These are phyloP conservation scores for Pangasius larnaudii DNA, from an alignment of 2,797 vertebrate genomes.

Conservation along the genomic window DNA sequence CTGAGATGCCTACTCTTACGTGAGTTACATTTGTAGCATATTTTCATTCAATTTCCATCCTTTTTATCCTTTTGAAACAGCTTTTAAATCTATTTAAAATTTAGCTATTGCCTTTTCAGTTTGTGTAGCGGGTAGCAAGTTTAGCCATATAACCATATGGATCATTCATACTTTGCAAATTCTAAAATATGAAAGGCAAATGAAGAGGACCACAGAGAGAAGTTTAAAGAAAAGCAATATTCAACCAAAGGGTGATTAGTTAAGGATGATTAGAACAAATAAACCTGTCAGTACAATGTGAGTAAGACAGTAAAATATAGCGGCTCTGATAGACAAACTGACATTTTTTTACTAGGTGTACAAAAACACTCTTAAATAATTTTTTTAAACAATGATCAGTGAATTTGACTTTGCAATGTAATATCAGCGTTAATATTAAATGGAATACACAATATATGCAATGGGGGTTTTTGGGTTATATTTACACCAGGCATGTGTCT, in stretches of 20 bases:
- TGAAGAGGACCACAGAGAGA: not conserved
- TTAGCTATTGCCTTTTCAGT: not conserved
- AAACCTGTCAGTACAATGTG: not conserved
- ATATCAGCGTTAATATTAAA: not conserved
- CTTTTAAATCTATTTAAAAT: not conserved
- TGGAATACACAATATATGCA: not conserved
- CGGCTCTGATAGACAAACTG: not conserved
- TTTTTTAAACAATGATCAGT: not conserved
- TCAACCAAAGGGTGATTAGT: not conserved
- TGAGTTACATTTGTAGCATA: not conserved
- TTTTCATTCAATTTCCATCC: not conserved
- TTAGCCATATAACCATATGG: not conserved
- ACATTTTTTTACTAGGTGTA: not conserved
- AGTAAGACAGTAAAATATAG: not conserved
- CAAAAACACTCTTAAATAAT: not conserved
- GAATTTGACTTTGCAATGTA: not conserved
- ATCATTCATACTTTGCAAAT: not conserved
- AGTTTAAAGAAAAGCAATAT: not conserved
- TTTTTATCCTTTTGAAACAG: not conserved
- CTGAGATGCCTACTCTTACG: not conserved
- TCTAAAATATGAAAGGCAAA: not conserved
- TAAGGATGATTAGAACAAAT: not conserved
- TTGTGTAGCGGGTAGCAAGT: not conserved
- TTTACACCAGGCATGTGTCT: not conserved
- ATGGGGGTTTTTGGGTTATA: not conserved